These are phyloP conservation scores for Hirtodrosophila trivittata DNA, from an alignment of 2,888 invertebrate species.

Conservation along the genomic window DNA sequence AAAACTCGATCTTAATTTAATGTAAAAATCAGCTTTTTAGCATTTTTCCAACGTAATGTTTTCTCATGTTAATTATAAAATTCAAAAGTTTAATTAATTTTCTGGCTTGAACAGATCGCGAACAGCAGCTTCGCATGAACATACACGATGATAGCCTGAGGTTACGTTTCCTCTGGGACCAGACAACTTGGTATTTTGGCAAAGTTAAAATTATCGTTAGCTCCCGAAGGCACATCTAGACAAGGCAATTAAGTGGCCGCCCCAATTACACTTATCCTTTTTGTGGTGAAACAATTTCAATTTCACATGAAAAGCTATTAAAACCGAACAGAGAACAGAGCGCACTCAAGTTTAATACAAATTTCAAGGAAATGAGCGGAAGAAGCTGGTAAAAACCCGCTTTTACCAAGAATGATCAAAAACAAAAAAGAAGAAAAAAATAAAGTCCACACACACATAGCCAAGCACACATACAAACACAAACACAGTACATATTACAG, in stretches of 20 bases:
- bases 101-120: too few relatives aligned
- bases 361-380: conserved; percentile 77
- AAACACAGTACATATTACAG: conserved; percentile 32
- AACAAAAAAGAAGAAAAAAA: conserved; percentile 34
- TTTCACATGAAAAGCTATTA: conserved; percentile 78
- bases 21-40: too few relatives aligned
- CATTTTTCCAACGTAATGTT: too few relatives aligned
- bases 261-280: conserved; percentile 69
- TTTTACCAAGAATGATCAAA: conserved; percentile 76
- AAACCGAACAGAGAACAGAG: conserved; percentile 41
- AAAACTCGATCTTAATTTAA: neutral
- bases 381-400: conserved; percentile 77
- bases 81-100: too few relatives aligned
- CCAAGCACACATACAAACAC: conserved; percentile 43
- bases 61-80: too few relatives aligned
- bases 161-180: conserved; percentile 5
- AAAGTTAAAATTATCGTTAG: conserved; percentile 6
- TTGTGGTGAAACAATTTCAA: conserved; percentile 58
- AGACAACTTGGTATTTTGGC: conserved; percentile 53
- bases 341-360: conserved; percentile 72
- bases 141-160: neutral
- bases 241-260: conserved; percentile 58
- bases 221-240: conserved; percentile 37
- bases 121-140: conserved; percentile 11
- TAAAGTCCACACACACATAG: conserved; percentile 57